Evolutionary conservation across 2,113 vertebrate species (phyloP).

Genomic region (Porphyrio hochstetteri): DNA sequence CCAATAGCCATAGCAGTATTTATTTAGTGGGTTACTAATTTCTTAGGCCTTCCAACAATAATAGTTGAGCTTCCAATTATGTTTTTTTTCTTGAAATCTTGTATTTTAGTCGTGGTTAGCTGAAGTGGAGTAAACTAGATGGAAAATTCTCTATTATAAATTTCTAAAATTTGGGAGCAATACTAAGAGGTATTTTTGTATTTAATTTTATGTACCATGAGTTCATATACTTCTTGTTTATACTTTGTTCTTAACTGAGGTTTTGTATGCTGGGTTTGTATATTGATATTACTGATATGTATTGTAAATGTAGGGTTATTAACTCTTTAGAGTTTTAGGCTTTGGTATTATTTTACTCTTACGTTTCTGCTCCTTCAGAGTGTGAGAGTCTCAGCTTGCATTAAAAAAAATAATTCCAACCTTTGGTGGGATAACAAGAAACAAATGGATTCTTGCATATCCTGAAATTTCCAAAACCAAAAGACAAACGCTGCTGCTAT

Average conservation of each 20-base stretch:
- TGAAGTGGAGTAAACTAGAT: neutral
- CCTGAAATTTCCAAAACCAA: neutral
- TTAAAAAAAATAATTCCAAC: neutral
- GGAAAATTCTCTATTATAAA: neutral
- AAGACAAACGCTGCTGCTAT: neutral
- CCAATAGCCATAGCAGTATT: slow-evolving; percentile 15
- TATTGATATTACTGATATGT: neutral
- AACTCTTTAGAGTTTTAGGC: neutral
- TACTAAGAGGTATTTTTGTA: neutral
- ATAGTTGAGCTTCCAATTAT: neutral
- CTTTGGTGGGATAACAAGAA: neutral
- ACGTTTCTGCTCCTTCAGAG: neutral
- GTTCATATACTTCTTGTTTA: neutral
- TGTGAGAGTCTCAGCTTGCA: neutral
- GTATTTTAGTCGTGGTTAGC: neutral
- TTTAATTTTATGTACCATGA: neutral
- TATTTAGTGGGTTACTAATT: slow-evolving; percentile 48
- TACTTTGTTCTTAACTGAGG: neutral
- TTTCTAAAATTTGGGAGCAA: neutral
- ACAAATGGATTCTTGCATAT: neutral
- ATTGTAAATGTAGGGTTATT: neutral
- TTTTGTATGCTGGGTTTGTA: neutral
- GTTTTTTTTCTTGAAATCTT: neutral
- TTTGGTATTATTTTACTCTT: neutral
- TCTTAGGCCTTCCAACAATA: slow-evolving; percentile 53